phyloP scores from a whole-genome alignment of 2,797 vertebrate genomes.

The Pteropus rufus region DNA sequence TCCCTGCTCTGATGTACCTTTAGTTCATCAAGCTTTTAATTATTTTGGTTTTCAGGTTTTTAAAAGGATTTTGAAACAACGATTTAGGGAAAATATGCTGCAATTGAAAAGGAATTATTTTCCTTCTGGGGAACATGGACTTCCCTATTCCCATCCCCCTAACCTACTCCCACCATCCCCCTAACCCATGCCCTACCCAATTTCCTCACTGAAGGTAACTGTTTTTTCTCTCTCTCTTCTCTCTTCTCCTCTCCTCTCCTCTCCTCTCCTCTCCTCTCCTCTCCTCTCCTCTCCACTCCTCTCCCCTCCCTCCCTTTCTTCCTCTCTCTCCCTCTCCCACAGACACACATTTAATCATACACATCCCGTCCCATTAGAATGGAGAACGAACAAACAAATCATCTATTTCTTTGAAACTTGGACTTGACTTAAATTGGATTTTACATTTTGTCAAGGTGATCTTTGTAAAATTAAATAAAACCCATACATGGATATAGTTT shows the following conservation, averaged over 20 bases:
- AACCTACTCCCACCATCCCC: background rate
- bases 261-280: background rate
- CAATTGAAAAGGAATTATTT: background rate
- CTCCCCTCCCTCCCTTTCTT: background rate
- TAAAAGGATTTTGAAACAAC: background rate
- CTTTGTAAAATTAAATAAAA: background rate
- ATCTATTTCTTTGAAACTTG: background rate
- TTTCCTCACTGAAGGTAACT: background rate
- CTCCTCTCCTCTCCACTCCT: background rate
- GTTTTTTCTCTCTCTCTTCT: background rate
- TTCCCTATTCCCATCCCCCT: background rate
- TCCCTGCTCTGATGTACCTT: background rate
- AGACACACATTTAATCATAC: background rate
- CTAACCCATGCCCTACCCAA: background rate
- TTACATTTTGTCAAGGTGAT: constrained; percentile 17
- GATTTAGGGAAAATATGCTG: background rate
- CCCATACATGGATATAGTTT: background rate
- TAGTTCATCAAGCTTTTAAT: constrained; percentile 21
- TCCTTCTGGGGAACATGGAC: background rate
- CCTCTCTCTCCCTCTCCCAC: background rate
- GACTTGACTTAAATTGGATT: background rate
- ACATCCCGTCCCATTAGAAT: background rate
- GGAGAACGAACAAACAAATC: background rate
- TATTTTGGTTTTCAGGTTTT: background rate
- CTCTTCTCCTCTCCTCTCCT: background rate